Evolutionary conservation across 2,888 invertebrate genomes (phyloP), one percentile per base, ranked within the genome.

Genomic region (Archips crataeganus): DNA sequence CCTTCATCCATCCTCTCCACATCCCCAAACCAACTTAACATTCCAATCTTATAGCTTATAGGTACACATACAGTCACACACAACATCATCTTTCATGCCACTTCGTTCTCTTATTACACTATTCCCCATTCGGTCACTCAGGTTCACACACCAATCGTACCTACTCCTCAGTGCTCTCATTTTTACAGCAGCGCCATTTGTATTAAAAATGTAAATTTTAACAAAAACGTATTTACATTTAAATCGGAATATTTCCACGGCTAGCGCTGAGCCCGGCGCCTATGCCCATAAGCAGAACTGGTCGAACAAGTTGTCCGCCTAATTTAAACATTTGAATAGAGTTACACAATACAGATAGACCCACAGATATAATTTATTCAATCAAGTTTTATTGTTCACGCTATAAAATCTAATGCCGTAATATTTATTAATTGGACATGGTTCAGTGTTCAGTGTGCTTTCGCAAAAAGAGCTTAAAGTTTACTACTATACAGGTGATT

Each of bases 371-470:
- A 60, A 74, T 70, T 74, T 74, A 70, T 74, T 69, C 74, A 61
- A 74, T 65, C 60, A 74, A 65, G 51, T 69, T 73, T 57, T 73
- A 73, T 73, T 69, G 59, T 73, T 69, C 68, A 59, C 63, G 39
- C 68, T 64, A 42, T 47, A 62, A 57, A 73, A 57, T 32, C 13
- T 67, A 49, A 49, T 15, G 36, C 36, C 10, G 49, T 36, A 64
- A 64, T 36, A 42, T 65, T 42, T 57, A 32, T 63, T 62, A 32
- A 54, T 67, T 72, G 54, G 63, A 49, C 57, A 68, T 47, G 63
- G 49, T 66, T 23, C 54, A 34, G 23, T 63, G 39, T 66, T 36
- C 45, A 42, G 45, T 57, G 45, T 42, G 45, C 57, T 45, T 63
- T 63, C 13, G 62, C 54, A 34, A 57, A 74, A 49, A n/a, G n/a